A percentile compares a stretch with the other conserved stretches of the same genome.
These are phyloP conservation scores for Muntiacus muntjak DNA, from an alignment of 2,113 vertebrate species.

Conservation along the genomic window DNA sequence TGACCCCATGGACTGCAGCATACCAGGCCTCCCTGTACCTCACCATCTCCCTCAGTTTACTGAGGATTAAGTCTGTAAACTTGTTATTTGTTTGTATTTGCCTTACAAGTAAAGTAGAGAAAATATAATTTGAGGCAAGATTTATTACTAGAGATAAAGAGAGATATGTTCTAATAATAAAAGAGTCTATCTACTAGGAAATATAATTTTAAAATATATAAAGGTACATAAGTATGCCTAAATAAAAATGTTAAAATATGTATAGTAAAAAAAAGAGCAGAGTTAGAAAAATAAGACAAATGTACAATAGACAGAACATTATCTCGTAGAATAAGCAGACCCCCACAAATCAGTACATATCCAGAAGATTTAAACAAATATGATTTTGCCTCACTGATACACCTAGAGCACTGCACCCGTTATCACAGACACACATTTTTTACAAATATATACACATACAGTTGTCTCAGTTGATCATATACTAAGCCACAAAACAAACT, in stretches of 20 bases:
- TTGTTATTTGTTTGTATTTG: not conserved
- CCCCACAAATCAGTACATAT: not conserved
- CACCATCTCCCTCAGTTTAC: not conserved
- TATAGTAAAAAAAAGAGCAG: not conserved
- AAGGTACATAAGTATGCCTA: not conserved
- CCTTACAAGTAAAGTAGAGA: not conserved
- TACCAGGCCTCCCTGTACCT: not conserved
- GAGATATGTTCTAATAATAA: not conserved
- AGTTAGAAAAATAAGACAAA: not conserved
- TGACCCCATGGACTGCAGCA: not conserved
- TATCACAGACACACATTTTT: not conserved
- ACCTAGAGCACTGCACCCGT: not conserved
- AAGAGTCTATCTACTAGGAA: not conserved
- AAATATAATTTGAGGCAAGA: not conserved
- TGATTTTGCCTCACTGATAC: not conserved
- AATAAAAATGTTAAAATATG: not conserved
- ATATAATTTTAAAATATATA: not conserved
- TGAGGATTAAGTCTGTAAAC: not conserved
- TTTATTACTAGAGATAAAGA: not conserved
- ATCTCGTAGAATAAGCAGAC: not conserved
- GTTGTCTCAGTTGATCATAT: not conserved
- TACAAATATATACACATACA: not conserved
- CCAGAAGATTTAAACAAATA: not conserved
- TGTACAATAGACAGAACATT: not conserved
- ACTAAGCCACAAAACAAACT: not conserved